Conservation (phyloP, 2,797 vertebrate species). For the Pterois miles region DNA sequence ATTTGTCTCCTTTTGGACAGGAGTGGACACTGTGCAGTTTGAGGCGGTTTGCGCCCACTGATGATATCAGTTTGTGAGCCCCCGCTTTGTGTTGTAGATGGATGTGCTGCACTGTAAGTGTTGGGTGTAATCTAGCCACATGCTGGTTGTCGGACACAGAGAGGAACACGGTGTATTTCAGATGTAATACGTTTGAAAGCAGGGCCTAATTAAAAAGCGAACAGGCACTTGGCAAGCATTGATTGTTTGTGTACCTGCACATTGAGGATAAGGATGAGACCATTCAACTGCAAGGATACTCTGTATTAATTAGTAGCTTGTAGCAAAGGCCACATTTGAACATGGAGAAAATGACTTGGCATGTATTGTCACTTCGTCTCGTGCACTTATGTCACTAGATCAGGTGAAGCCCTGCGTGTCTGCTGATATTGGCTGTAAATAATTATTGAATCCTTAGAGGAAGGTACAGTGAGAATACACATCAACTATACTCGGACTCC, state of each 20-base stretch:
- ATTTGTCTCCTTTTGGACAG: constrained; percentile 75
- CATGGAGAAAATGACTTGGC: constrained; percentile 53
- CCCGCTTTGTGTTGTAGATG: constrained; percentile 59
- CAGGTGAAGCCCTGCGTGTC: constrained; percentile 5
- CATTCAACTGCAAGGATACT: constrained; percentile 66
- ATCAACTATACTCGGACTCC: constrained; percentile 20
- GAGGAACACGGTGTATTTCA: constrained; percentile 69
- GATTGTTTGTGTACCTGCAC: constrained; percentile 79
- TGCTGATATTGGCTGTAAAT: constrained; percentile 48
- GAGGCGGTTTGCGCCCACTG: constrained; percentile 25
- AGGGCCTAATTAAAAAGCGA: constrained; percentile 76
- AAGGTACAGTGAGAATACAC: constrained; percentile 18
- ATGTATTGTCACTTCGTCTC: constrained; percentile 40
- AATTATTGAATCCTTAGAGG: constrained; percentile 24
- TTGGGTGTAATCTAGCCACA: constrained; percentile 62
- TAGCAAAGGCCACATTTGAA: constrained; percentile 63
- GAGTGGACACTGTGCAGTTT: constrained; percentile 61
- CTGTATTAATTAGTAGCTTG: constrained; percentile 70
- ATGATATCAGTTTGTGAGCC: constrained; percentile 65
- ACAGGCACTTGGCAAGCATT: constrained; percentile 73
- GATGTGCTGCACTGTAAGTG: constrained; percentile 56
- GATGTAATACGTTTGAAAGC: constrained; percentile 72
- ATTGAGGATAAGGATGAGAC: constrained; percentile 70
- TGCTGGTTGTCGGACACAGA: constrained; percentile 66
- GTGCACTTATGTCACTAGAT: constrained; percentile 9